Base-by-base conservation (phyloP, 2,113 vertebrate species). In the Bagarius yarrelli region DNA sequence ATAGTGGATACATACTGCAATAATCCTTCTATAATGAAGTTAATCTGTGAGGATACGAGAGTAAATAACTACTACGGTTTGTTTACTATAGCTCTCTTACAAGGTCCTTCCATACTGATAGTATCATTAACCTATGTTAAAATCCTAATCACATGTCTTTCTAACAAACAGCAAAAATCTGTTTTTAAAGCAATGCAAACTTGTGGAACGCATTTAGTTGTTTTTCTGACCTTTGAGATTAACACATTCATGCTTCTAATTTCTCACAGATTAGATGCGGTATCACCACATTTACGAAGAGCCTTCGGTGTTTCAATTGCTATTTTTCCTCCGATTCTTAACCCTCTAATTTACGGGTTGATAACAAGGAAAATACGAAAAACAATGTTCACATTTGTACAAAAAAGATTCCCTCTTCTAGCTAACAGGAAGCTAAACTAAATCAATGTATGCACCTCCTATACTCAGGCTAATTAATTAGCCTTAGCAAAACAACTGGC, bases 141-240 rank as follows among this genome's bases (percentile, higher is more conserved):
- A 71, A 71, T 71, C 44, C 44, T 71, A 71, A 18, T 71, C 0
- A 71, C 8, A 13, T 71, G 67, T 71, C 44, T 50, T 50, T 50
- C 67, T 52, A 27, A 40, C 50, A 71, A 71, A 27, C 44, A 71
- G 8, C 8, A 5, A 27, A 50, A 71, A 5, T 71, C 69, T 52
- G 52, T 71, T 9, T 50, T n/a, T 30, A 71, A 71, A 25, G 44
- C 69, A 19, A 71, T 71, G 44, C 69, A 71, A 19, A 71, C 69
- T 0, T 71, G 69, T 50, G 67, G 67, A 16, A 50, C 67, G 3
- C 67, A 70, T 70, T 50, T 70, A 50, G 40, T 70, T 3, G 67
- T 70, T 27, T 70, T 50, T 70, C 44, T 70, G n/a, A 50, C 12
- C 50, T 70, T 70, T 50, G 23, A 50, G 15, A 0, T 70, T 16